These are phyloP conservation scores for Platyura marginata DNA, from an alignment of 1,140 invertebrate species.

Conservation along the genomic window DNA sequence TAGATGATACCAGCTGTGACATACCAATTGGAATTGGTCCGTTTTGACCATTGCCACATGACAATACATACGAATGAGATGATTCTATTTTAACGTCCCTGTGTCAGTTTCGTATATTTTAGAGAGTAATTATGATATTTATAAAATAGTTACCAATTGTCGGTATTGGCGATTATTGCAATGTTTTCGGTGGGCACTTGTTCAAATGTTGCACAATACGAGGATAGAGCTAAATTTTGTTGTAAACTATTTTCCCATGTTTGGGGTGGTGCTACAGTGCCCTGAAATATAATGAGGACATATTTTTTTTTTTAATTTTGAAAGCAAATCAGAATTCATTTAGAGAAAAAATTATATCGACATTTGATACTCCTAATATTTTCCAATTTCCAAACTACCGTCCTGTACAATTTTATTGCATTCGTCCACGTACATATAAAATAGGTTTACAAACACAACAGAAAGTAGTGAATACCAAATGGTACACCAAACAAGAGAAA, in stretches of 20 bases:
- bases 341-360: too few relatives aligned
- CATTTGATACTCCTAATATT: too few relatives aligned
- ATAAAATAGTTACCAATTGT: constrained; percentile 56
- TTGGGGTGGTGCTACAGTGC: constrained; percentile 23
- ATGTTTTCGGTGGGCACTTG: constrained; percentile 58
- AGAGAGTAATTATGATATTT: too few relatives aligned
- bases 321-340: too few relatives aligned
- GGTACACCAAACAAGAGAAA: too few relatives aligned
- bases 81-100: constrained; percentile 34
- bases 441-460: too few relatives aligned
- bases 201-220: constrained; percentile 38
- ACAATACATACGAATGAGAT: constrained; percentile 29
- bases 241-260: constrained; percentile 30
- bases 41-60: constrained; percentile 20
- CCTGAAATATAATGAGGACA: too few relatives aligned
- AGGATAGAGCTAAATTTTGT: constrained; percentile 31
- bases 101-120: constrained; percentile 7
- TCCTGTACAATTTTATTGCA: too few relatives aligned
- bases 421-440: too few relatives aligned
- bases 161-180: constrained; percentile 66
- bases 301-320: too few relatives aligned
- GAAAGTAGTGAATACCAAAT: too few relatives aligned
- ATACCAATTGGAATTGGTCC: constrained; percentile 44
- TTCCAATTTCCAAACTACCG: too few relatives aligned
- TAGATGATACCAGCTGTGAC: constrained; percentile 65